phyloP scores from a whole-genome alignment of 30 jellyfish, hydroid and myxozoan genomes.

The Mastigias papua region DNA sequence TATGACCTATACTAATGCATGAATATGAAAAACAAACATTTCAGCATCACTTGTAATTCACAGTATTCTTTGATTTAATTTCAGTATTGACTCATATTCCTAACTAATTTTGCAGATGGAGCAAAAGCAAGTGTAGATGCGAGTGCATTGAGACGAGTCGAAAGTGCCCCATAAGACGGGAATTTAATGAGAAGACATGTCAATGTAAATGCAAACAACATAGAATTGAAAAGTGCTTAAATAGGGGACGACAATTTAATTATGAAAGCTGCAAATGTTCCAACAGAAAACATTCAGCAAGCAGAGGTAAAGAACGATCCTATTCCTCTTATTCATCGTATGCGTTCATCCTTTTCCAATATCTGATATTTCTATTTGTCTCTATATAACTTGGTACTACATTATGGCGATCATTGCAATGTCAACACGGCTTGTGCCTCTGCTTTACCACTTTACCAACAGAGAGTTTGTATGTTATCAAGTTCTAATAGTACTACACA shows the following conservation, averaged over 20 bases:
- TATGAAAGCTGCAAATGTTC: constrained; percentile 25
- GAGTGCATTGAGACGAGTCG: not conserved
- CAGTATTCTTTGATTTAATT: too few relatives aligned
- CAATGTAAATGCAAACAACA: constrained; percentile 29
- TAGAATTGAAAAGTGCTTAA: constrained; percentile 1
- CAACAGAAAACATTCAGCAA: not conserved
- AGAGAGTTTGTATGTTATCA: too few relatives aligned
- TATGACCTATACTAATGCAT: too few relatives aligned
- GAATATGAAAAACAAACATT: too few relatives aligned
- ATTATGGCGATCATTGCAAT: too few relatives aligned
- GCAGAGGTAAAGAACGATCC: constrained; percentile 13
- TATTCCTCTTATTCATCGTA: not conserved
- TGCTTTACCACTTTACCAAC: too few relatives aligned
- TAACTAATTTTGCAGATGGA: constrained; percentile 10
- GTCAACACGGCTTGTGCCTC: too few relatives aligned
- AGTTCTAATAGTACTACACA: too few relatives aligned
- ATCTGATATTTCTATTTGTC: too few relatives aligned
- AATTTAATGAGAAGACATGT: constrained; percentile 35
- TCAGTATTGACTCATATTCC: too few relatives aligned
- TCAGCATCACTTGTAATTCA: too few relatives aligned
- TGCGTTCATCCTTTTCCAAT: not conserved
- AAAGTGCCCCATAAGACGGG: constrained; percentile 17
- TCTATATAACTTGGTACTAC: too few relatives aligned
- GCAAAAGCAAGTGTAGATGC: constrained; percentile 21
- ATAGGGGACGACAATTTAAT: constrained; percentile 17